A percentile compares a stretch with the other conserved stretches of the same genome.
Conservation (phyloP, 2,797 vertebrate genomes). For the Craterocephalus amniculus region DNA sequence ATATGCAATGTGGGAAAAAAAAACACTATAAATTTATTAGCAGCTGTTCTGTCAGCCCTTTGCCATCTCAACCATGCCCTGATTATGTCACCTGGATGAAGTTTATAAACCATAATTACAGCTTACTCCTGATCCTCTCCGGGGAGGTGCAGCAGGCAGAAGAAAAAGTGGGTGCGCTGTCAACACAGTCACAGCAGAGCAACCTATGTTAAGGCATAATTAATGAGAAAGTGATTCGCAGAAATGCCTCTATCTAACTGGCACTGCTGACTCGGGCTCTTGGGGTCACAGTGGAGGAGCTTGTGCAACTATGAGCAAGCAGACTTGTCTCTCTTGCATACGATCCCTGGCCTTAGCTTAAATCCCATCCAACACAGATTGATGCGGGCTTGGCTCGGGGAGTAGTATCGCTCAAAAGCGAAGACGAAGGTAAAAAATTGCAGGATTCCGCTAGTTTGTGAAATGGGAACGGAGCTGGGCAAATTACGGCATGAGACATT, state of each 20-base stretch:
- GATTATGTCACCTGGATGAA: conserved; percentile 81
- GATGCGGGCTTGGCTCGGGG: conserved; percentile 53
- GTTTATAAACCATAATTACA: conserved; percentile 79
- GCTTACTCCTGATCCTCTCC: conserved; percentile 54
- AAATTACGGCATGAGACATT: conserved; percentile 29
- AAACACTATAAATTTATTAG: conserved; percentile 49
- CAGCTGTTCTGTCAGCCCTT: conserved; percentile 52
- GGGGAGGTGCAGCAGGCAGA: conserved; percentile 56
- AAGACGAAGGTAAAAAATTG: conserved; percentile 38
- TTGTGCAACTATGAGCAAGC: conserved; percentile 43
- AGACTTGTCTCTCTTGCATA: conserved; percentile 32
- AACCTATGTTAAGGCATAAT: conserved; percentile 61
- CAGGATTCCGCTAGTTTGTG: conserved; percentile 53
- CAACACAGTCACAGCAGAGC: conserved; percentile 46
- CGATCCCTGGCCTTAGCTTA: conserved; percentile 36
- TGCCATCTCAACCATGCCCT: conserved; percentile 68
- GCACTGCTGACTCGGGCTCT: conserved; percentile 10
- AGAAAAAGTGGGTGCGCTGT: conserved; percentile 66
- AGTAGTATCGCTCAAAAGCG: conserved; percentile 52
- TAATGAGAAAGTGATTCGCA: conserved; percentile 54
- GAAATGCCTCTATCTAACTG: conserved; percentile 34
- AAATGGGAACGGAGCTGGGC: conserved; percentile 44
- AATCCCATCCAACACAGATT: conserved; percentile 60
- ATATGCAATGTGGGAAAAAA: neutral
- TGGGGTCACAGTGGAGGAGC: conserved; percentile 24